Evolutionary conservation across 2,113 vertebrate species (phyloP).

Genomic region (Rallus limicola): DNA sequence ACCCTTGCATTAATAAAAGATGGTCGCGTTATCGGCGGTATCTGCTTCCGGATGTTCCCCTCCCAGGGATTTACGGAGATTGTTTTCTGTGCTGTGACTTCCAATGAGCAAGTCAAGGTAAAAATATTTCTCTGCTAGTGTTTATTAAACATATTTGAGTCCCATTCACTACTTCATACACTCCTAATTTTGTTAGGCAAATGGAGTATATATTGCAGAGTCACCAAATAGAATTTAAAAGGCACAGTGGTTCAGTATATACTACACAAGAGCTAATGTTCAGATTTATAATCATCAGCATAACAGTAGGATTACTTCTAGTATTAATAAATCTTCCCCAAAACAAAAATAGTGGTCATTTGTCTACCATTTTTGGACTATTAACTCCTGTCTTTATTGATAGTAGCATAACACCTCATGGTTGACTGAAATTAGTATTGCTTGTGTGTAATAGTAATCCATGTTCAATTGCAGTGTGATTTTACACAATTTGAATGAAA

Average conservation of each 20-base stretch:
- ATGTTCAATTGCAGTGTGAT: background rate
- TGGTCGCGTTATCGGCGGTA: slow-evolving; percentile 95
- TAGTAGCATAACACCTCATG: background rate
- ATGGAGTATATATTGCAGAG: background rate
- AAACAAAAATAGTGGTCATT: background rate
- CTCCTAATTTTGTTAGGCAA: background rate
- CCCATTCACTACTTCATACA: background rate
- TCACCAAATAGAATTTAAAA: background rate
- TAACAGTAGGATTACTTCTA: background rate
- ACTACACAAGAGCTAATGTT: background rate
- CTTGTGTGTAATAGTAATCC: background rate
- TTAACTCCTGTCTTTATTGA: background rate
- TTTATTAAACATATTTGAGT: background rate
- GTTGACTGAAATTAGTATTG: background rate
- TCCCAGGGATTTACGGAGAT: slow-evolving; percentile 98
- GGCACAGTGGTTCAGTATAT: background rate
- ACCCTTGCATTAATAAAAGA: slow-evolving; percentile 98
- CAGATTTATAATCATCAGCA: background rate
- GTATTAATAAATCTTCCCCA: background rate
- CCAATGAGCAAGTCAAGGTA: slow-evolving; percentile 99
- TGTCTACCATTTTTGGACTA: background rate
- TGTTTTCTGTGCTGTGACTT: slow-evolving; percentile 98
- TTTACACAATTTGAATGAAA: background rate
- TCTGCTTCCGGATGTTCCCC: slow-evolving; percentile 99
- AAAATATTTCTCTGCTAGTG: background rate